Evolutionary conservation across 2,888 invertebrate species (phyloP), one percentile per base, ranked within the genome.

Genomic region (Drosophila dives): DNA sequence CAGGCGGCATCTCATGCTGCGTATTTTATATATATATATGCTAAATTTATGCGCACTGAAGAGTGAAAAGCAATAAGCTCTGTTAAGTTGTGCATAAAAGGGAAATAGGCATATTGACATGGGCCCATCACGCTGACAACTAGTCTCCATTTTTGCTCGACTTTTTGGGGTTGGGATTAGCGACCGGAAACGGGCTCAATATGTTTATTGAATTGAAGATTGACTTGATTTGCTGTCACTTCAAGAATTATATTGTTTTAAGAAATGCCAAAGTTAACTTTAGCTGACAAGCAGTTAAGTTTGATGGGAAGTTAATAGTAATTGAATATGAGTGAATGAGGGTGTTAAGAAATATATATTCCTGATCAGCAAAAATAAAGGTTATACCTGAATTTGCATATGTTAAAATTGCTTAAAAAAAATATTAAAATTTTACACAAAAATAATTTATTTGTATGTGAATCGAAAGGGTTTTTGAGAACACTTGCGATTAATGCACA

Each of bases 11-110:
- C 69, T 74, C 72, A 61, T 83, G 78, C 86, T 83, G 78, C 83
- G 81, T 72, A 76, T 71, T 72, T 69, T 75, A 64, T 68, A 75
- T 23, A 23, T 23, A 23, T 23, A 23, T 77, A 80, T 82, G 82
- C 85, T 82, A 85, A 89, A 77, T 82, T 84, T 87, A 80, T 89
- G 89, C 87, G 85, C 85, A 89, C 75, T 89, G 87, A 82, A 82
- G 87, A 89, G 85, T 89, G 68, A 86, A 86, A 86, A 86, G 89
- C 85, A 86, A 86, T 89, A 89, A 86, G 87, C 85, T 80, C 85
- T 82, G 85, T 75, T 87, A 89, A 89, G 87, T 86, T 86, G 85
- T 80, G 85, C 85, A 86, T 85, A 87, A 86, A 87, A 84, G 75
- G 71, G 80, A 86, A 86, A 89, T 89, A 82, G 85, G 77, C 82